Percentiles rank a stretch among this genome's conserved stretches.
Conservation (phyloP, 2,113 vertebrate genomes). For the Upupa epops region DNA sequence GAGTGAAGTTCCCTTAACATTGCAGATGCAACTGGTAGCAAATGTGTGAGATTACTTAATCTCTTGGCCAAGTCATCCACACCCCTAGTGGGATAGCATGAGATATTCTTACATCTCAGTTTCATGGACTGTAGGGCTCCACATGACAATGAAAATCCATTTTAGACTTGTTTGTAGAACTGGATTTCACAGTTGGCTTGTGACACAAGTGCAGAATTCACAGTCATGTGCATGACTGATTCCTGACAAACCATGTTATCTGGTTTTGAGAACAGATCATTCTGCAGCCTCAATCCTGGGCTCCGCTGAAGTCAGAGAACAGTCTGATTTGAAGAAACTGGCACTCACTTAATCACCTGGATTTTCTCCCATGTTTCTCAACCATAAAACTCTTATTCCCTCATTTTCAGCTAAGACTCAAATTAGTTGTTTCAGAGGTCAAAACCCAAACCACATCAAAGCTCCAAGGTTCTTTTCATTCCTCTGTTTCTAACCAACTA, state of each 20-base stretch:
- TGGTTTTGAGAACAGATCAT: background rate
- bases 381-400: background rate
- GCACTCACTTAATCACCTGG: background rate
- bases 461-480: background rate
- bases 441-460: background rate
- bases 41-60: background rate
- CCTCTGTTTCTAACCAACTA: background rate
- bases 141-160: no score
- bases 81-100: background rate
- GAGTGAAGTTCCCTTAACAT: background rate
- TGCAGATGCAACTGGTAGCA: background rate
- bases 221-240: background rate
- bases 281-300: background rate
- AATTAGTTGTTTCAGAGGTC: background rate
- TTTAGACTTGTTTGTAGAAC: background rate
- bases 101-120: background rate
- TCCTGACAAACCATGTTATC: background rate
- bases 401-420: background rate
- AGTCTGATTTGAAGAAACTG: background rate
- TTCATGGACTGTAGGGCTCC: background rate
- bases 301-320: background rate
- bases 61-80: background rate
- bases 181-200: background rate
- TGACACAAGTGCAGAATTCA: background rate
- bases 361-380: background rate